Base-by-base conservation (phyloP, 1,140 invertebrate genomes). In the Drosophila baimaii region DNA sequence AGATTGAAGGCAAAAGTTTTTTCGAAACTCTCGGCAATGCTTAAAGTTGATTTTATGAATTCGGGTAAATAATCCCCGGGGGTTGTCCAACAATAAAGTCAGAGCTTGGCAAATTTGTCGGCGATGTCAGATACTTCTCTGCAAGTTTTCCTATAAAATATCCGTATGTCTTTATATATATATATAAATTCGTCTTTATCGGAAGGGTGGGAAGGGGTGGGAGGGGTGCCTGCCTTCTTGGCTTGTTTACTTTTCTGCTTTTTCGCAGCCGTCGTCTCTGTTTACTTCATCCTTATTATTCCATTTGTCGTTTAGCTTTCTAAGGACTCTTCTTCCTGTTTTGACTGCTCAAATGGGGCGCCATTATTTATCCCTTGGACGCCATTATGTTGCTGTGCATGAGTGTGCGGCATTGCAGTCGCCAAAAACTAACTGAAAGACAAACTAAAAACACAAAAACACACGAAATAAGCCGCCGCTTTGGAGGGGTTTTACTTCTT, bases 201-300 rank as follows among this genome's bases (percentile, higher is more conserved):
- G n/a, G n/a, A n/a, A n/a, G n/a, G n/a, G n/a, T n/a, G n/a, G n/a
- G n/a, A 23, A 57, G 62, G 68, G 68, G 31, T 57, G 41, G 65
- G 17, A 57, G 62, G 68, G 68, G 31, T 57, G 41, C 51, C 43
- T 47, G 41, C 58, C 58, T 68, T 65, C 25, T 29, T n/a, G 15
- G 51, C 51, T 58, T 69, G 65, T 69, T 69, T 69, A 69, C 65
- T 72, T 56, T 72, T 72, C 33, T 49, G 43, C 66, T 71, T 71
- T 44, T 70, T 33, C 68, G 68, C 68, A 58, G 68, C 55, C 69
- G 66, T 71, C 66, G 52, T 58, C 68, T 71, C 66, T 72, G 69
- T 72, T 72, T 72, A 72, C 69, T 72, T 49, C 35, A 47, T 72
- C 69, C 69, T 72, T 72, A 71, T 72, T 72, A 72, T 72, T 72